Conservation (phyloP, 2,888 invertebrate genomes). For the Stratiomys singularior region DNA sequence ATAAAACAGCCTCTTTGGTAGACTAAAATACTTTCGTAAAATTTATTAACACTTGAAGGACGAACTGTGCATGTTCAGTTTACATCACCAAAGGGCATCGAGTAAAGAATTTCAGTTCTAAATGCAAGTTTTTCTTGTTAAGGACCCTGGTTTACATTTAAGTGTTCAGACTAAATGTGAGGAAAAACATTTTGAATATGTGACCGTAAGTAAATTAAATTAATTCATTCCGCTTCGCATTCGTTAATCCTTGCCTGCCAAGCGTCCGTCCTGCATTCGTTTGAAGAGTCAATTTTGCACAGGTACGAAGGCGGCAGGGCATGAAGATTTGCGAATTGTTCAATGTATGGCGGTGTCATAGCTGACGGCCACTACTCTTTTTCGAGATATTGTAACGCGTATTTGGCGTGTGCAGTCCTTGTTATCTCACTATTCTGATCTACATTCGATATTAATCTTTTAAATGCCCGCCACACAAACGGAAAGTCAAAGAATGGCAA, state of each 20-base stretch:
- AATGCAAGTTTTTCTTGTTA: too few relatives aligned
- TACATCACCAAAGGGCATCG: too few relatives aligned
- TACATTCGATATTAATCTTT: not conserved
- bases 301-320: conserved; percentile 29
- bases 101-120: too few relatives aligned
- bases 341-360: conserved; percentile 38
- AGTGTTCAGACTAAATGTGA: too few relatives aligned
- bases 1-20: conserved; percentile 22
- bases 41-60: not conserved
- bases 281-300: conserved; percentile 19
- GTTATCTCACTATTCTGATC: conserved; percentile 13
- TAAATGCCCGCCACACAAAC: conserved; percentile 30
- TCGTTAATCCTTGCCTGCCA: not conserved
- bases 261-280: not conserved
- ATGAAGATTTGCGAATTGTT: conserved; percentile 38
- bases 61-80: too few relatives aligned
- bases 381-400: conserved; percentile 13
- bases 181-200: too few relatives aligned
- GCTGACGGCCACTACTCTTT: conserved; percentile 39
- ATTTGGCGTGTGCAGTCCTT: conserved; percentile 31
- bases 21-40: not conserved
- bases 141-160: too few relatives aligned
- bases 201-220: too few relatives aligned
- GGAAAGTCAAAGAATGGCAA: not conserved
- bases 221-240: not conserved